Percentiles rank a stretch among this genome's conserved stretches.
Evolutionary conservation across 2,888 invertebrate species (phyloP).

Genomic region (Agrypnus murinus): DNA sequence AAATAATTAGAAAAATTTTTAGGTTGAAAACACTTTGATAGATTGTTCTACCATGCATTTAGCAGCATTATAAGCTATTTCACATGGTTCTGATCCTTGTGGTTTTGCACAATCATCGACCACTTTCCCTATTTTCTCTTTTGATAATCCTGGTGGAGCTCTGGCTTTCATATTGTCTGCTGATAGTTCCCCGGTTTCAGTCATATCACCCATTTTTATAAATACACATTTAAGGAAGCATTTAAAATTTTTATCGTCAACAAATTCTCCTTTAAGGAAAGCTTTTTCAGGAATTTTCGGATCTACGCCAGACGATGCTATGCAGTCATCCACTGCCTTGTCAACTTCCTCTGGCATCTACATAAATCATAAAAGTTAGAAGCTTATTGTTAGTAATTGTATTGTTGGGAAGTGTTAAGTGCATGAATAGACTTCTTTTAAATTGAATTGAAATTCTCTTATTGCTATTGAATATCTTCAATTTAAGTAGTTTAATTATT

Average conservation of each 20-base stretch:
- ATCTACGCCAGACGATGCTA: background rate
- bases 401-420: no score
- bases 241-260: slow-evolving; percentile 70
- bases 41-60: background rate
- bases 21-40: background rate
- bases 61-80: slow-evolving; percentile 51
- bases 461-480: background rate
- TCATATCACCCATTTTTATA: slow-evolving; percentile 71
- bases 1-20: background rate
- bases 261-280: slow-evolving; percentile 67
- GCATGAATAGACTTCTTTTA: no score
- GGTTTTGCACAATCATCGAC: slow-evolving; percentile 68
- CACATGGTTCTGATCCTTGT: slow-evolving; percentile 66
- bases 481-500: no score
- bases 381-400: no score
- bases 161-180: slow-evolving; percentile 68
- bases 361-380: background rate
- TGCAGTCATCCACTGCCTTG: background rate
- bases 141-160: slow-evolving; percentile 59
- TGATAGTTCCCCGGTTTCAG: slow-evolving; percentile 55
- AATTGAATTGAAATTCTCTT: background rate
- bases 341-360: background rate
- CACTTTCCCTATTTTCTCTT: slow-evolving; percentile 59
- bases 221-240: slow-evolving; percentile 73
- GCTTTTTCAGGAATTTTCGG: background rate